phyloP scores from a whole-genome alignment of 2,888 invertebrate genomes.

The Acholoe squamosa region DNA sequence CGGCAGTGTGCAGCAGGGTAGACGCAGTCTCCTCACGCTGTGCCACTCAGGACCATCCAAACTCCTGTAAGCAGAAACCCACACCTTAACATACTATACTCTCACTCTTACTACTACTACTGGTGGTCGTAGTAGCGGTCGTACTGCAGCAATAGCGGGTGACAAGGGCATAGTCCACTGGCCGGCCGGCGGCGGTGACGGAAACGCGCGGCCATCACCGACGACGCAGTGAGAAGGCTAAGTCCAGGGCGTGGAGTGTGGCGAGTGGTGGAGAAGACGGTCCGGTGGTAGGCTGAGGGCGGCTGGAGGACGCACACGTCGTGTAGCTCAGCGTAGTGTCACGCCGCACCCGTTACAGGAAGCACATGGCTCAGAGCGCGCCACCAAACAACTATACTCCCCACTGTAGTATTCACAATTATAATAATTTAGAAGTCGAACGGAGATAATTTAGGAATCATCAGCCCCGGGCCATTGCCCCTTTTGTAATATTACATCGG shows the following conservation, averaged over 20 bases:
- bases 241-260: too few relatives aligned
- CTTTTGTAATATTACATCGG: slow-evolving; percentile 61
- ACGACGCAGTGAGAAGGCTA: too few relatives aligned
- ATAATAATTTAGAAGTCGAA: slow-evolving; percentile 60
- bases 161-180: background rate
- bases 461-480: background rate
- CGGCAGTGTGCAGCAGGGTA: background rate
- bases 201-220: too few relatives aligned
- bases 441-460: slow-evolving; percentile 60
- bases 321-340: background rate
- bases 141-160: background rate
- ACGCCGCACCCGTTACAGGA: background rate
- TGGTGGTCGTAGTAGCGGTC: background rate
- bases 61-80: slow-evolving; percentile 39
- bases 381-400: background rate
- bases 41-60: background rate
- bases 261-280: too few relatives aligned
- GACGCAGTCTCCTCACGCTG: background rate
- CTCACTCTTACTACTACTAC: too few relatives aligned
- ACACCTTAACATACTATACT: too few relatives aligned
- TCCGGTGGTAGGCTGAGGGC: background rate
- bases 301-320: background rate
- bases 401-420: slow-evolving; percentile 50
- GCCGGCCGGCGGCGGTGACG: background rate
- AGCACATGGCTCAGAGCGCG: background rate